Conservation (phyloP, 2,113 vertebrate species). For the Danionella cerebrum region DNA sequence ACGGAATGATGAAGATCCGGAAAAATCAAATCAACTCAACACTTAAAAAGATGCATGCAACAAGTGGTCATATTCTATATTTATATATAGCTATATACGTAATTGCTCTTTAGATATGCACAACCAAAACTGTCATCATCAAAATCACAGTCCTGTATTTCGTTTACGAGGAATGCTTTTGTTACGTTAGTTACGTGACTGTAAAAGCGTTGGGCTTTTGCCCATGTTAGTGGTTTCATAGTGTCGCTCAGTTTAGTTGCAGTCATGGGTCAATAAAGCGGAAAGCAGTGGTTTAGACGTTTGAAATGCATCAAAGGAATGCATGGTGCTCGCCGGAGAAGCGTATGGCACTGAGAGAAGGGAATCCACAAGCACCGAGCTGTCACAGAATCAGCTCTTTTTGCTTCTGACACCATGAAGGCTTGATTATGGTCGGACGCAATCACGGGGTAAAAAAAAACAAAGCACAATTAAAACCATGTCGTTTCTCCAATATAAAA, state of each 20-base stretch:
- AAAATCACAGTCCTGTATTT: constrained; percentile 69
- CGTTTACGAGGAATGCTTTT: constrained; percentile 42
- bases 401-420: constrained; percentile 37
- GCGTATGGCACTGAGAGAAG: too few relatives aligned
- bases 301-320: constrained; percentile 46
- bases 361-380: too few relatives aligned
- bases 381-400: constrained; percentile 36
- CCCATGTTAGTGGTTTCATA: neutral
- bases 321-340: constrained; percentile 35
- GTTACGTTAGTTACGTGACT: constrained; percentile 6
- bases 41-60: constrained; percentile 64
- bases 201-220: constrained; percentile 19
- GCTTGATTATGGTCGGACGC: constrained; percentile 44
- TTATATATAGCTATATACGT: constrained; percentile 45
- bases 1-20: constrained; percentile 29
- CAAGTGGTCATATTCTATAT: constrained; percentile 60
- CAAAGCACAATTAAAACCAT: constrained; percentile 45
- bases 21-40: constrained; percentile 50
- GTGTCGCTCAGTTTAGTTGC: constrained; percentile 13
- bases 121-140: constrained; percentile 48
- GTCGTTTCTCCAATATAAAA: constrained; percentile 79
- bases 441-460: constrained; percentile 40
- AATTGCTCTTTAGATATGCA: constrained; percentile 37
- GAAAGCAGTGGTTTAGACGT: constrained; percentile 10
- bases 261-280: neutral